Base-by-base conservation (phyloP, 2,888 invertebrate genomes). In the Pollenia griseotomentosa region DNA sequence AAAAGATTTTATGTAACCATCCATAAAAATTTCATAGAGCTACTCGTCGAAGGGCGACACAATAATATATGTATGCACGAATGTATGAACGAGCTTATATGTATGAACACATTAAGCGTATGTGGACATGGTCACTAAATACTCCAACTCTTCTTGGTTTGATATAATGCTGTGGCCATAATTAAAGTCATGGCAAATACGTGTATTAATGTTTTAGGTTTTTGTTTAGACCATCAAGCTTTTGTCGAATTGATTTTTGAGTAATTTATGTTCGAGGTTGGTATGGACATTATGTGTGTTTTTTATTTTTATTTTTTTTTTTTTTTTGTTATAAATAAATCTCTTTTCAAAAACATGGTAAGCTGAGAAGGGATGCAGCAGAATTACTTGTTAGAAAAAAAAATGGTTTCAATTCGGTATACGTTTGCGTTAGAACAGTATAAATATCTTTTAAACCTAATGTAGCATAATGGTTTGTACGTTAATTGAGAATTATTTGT, bases 201-300 rank as follows among this genome's bases (percentile, higher is more conserved):
- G 53, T 55, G 61, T 83, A 83, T 77, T 75, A 83, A 77, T 75
- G 83, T 77, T 83, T 83, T 70, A 46, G 83, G 83, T 83, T 83
- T 75, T 53, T 83, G 68, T 53, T 75, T 75, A 77, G 75, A 77
- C 83, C 84, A 79, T 79, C 65, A 81, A 81, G 73, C 84, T 87
- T 87, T 87, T 84, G 83, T 81, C 77, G 84, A 87, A 87, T 87
- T 87, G 87, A 87, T 84, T 87, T 83, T 78, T 84, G 84, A 74
- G 84, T 87, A 84, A 87, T 87, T 87, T 87, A 87, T 81, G 84
- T 74, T 78, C 65, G 51, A 73, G 66, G 46, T 74, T 55, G 74
- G 11, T 61, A 40, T 53, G 44, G 42, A n/a, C 53, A 79, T 61
- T 79, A 79, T 61, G 59, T 48, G 23, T 23, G 19, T 65, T 2